Percentiles rank a stretch among this genome's conserved stretches.
Evolutionary conservation across 2,888 invertebrate genomes (phyloP).

Genomic region (Hemithea aestivaria): DNA sequence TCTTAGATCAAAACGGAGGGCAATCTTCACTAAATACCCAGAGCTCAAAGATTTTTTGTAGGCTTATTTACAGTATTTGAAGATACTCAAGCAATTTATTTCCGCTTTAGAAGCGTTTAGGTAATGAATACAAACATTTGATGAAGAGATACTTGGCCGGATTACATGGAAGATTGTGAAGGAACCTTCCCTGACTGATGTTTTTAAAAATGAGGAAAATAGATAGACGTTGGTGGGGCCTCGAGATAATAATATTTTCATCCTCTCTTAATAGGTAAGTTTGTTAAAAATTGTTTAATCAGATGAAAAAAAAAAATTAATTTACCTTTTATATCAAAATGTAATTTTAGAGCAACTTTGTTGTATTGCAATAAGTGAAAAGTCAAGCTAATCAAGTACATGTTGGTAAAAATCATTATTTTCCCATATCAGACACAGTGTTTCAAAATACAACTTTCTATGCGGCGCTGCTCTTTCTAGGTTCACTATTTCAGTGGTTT

Average conservation of each 20-base stretch:
- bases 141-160: constrained; percentile 23
- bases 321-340: no score
- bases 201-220: constrained; percentile 9
- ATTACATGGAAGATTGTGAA: constrained; percentile 17
- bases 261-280: constrained; percentile 3
- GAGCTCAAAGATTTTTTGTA: constrained; percentile 18
- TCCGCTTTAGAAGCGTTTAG: constrained; percentile 27
- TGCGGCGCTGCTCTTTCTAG: no score
- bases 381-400: no score
- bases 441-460: no score
- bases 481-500: no score
- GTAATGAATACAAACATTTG: constrained; percentile 33
- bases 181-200: constrained; percentile 8
- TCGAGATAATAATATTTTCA: constrained; percentile 8
- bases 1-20: constrained; percentile 18
- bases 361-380: no score
- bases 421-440: no score
- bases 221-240: not conserved
- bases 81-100: constrained; percentile 26
- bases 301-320: no score
- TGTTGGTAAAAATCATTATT: no score
- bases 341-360: no score
- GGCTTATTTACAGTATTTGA: constrained; percentile 27
- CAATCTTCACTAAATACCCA: constrained; percentile 13
- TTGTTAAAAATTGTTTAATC: constrained; percentile 1